Conservation (phyloP, 2,888 invertebrate species). For the Xylophagus ater region DNA sequence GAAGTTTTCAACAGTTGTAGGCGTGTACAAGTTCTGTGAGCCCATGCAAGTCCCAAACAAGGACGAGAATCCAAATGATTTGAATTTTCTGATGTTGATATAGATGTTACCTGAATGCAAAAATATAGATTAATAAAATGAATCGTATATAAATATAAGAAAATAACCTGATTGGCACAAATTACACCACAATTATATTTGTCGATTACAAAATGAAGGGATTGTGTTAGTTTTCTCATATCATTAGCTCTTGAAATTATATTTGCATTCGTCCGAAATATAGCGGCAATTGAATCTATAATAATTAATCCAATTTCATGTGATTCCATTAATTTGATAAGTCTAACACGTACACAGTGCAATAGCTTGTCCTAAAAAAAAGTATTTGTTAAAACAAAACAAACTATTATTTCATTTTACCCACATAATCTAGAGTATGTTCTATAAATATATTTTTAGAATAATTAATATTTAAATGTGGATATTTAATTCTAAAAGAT, state of each 20-base stretch:
- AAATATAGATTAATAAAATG: too few species aligned
- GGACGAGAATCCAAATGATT: too few species aligned
- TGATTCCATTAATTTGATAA: constrained; percentile 44
- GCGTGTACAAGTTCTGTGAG: too few species aligned
- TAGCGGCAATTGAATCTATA: constrained; percentile 63
- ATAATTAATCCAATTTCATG: constrained; percentile 50
- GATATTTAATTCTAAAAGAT: constrained; percentile 31
- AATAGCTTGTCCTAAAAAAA: constrained; percentile 43
- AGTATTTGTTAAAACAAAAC: constrained; percentile 22
- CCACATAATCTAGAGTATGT: constrained; percentile 46
- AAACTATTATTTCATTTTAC: constrained; percentile 16
- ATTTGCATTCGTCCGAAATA: constrained; percentile 48
- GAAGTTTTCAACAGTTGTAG: too few species aligned
- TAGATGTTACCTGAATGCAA: too few species aligned
- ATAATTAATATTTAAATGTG: constrained; percentile 32
- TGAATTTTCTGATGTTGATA: too few species aligned
- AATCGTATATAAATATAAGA: too few species aligned
- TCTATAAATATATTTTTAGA: constrained; percentile 54
- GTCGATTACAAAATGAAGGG: constrained; percentile 45
- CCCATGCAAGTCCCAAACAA: too few species aligned
- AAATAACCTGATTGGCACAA: constrained; percentile 59
- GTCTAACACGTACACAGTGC: constrained; percentile 42
- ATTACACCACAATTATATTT: constrained; percentile 48
- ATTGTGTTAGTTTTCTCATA: constrained; percentile 45
- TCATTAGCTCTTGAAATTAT: constrained; percentile 43